phyloP scores from a whole-genome alignment of 92 coral and sea anemone genomes.

The Meandrina meandrites region DNA sequence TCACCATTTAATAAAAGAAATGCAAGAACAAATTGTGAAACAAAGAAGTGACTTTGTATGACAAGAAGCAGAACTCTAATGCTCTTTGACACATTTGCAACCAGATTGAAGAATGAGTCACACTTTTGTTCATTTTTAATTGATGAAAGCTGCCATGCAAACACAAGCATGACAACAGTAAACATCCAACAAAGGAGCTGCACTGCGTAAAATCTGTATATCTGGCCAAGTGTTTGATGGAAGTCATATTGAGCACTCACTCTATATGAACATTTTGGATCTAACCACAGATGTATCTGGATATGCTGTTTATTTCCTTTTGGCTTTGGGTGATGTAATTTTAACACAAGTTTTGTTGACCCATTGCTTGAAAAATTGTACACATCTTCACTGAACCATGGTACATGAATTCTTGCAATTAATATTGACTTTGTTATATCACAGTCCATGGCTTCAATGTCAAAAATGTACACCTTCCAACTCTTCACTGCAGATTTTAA shows the following conservation, averaged over 20 bases:
- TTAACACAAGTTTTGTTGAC: constrained; percentile 59
- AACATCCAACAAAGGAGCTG: constrained; percentile 82
- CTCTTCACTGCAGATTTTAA: constrained; percentile 73
- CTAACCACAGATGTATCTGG: constrained; percentile 87
- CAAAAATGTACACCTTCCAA: constrained; percentile 85
- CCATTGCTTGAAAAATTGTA: constrained; percentile 64
- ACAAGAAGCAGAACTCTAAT: constrained; percentile 77
- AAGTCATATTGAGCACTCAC: constrained; percentile 70
- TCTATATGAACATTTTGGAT: constrained; percentile 80
- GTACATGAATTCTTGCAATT: constrained; percentile 78
- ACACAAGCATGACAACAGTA: constrained; percentile 72
- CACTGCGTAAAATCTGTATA: constrained; percentile 80
- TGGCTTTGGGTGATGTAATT: constrained; percentile 84
- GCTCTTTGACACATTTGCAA: constrained; percentile 61
- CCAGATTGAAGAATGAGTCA: constrained; percentile 79
- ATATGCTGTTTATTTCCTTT: constrained; percentile 59
- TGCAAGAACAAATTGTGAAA: constrained; percentile 76
- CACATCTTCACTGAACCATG: constrained; percentile 92
- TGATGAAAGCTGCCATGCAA: constrained; percentile 87
- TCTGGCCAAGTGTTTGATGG: constrained; percentile 80
- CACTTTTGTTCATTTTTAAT: constrained; percentile 59
- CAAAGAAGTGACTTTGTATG: constrained; percentile 78
- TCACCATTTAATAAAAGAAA: constrained; percentile 68
- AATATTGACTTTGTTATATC: constrained; percentile 49
- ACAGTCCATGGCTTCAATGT: constrained; percentile 68